These are phyloP conservation scores for Chrysopilus asiliformis DNA, from an alignment of 2,888 invertebrate species.

Conservation along the genomic window DNA sequence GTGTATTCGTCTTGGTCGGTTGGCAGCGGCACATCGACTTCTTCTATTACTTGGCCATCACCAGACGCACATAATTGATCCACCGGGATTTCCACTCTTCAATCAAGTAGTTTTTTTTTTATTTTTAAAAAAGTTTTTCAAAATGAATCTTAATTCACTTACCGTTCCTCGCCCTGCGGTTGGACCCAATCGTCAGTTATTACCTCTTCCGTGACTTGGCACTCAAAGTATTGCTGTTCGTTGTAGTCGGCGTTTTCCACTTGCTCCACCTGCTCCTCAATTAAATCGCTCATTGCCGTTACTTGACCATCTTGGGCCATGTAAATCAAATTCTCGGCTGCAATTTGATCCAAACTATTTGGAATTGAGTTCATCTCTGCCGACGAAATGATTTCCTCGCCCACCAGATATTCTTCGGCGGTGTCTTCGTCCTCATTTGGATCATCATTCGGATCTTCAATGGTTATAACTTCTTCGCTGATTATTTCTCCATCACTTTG, in stretches of 20 bases:
- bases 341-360: constrained; percentile 41
- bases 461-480: constrained; percentile 12
- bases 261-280: constrained; percentile 21
- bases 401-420: constrained; percentile 13
- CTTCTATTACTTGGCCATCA: constrained; percentile 43
- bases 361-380: constrained; percentile 14
- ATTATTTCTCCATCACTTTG: constrained; percentile 4
- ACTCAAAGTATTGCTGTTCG: constrained; percentile 37
- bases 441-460: constrained; percentile 8
- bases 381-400: constrained; percentile 14
- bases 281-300: constrained; percentile 25
- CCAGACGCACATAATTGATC: constrained; percentile 42
- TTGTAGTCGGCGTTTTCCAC: constrained; percentile 19
- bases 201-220: constrained; percentile 63
- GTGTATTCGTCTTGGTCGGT: constrained; percentile 68
- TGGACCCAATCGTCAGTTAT: constrained; percentile 71
- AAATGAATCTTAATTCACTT: constrained; percentile 15
- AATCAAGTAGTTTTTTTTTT: constrained; percentile 8
- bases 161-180: constrained; percentile 59
- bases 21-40: constrained; percentile 61
- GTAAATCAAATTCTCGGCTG: constrained; percentile 49
- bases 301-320: constrained; percentile 43
- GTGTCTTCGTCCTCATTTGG: constrained; percentile 3
- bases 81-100: constrained; percentile 53
- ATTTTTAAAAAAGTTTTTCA: constrained; percentile 4